Evolutionary conservation across 2,888 invertebrate genomes (phyloP).

Genomic region (Tachina lurida): DNA sequence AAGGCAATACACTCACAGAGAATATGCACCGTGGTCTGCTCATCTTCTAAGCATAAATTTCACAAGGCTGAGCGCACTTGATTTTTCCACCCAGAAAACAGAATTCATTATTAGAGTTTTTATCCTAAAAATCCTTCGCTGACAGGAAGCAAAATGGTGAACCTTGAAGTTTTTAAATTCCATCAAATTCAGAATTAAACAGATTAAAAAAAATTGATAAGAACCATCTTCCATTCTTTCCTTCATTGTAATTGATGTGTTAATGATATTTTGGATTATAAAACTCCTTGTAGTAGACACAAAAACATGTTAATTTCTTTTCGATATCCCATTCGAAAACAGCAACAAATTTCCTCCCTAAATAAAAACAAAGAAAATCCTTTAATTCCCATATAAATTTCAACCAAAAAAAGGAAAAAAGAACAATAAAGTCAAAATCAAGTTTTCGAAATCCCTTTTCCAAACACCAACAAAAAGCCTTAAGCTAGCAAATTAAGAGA

Average conservation of each 20-base stretch:
- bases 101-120: no score
- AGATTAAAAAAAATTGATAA: not conserved
- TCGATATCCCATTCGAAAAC: conserved; percentile 27
- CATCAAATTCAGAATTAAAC: not conserved
- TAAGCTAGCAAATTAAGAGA: conserved; percentile 40
- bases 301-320: conserved; percentile 64
- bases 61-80: no score
- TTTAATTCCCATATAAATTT: conserved; percentile 78
- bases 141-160: no score
- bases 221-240: conserved; percentile 1
- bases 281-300: conserved; percentile 55
- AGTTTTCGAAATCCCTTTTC: conserved; percentile 72
- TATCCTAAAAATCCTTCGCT: no score
- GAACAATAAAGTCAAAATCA: conserved; percentile 58
- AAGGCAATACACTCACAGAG: no score
- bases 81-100: no score
- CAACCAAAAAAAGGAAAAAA: conserved; percentile 52
- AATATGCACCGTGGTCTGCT: no score
- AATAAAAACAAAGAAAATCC: conserved; percentile 41
- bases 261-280: conserved; percentile 25
- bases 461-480: conserved; percentile 71
- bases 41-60: no score
- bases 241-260: conserved; percentile 49
- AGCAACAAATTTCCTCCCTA: conserved; percentile 19
- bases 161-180: no score